phyloP scores from a whole-genome alignment of 1,140 invertebrate genomes.

The Macrobrachium rosenbergii region DNA sequence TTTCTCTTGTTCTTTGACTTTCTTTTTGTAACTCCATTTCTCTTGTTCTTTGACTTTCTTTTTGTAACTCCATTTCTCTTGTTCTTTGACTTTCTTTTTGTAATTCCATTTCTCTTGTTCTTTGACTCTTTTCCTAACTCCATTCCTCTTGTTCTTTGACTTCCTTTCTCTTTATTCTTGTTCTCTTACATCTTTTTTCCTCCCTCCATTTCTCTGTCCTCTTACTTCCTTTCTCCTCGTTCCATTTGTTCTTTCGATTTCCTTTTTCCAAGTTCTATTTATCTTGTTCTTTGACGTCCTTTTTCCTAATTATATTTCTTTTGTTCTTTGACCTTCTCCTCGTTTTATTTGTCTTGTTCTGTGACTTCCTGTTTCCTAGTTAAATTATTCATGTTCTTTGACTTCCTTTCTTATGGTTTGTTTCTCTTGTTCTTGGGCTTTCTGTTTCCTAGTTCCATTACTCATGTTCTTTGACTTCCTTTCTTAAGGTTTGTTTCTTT shows the following conservation, averaged over 20 bases:
- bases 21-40: not conserved
- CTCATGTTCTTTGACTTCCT: no score
- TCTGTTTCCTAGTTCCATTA: no score
- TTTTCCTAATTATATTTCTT: not conserved
- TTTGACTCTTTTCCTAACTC: not conserved
- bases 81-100: not conserved
- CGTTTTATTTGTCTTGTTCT: no score
- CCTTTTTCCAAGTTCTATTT: not conserved
- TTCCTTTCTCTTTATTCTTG: not conserved
- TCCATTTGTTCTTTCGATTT: not conserved
- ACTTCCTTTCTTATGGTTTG: no score
- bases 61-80: not conserved
- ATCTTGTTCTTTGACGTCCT: not conserved
- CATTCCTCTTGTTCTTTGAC: not conserved
- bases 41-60: not conserved
- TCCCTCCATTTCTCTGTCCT: not conserved
- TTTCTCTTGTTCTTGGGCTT: no score
- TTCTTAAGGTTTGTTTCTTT: no score
- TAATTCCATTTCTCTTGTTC: not conserved
- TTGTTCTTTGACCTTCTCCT: not conserved
- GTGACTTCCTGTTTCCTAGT: no score
- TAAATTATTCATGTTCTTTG: no score
- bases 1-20: not conserved
- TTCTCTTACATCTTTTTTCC: not conserved
- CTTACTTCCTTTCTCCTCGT: not conserved